Percentiles rank a stretch among this genome's conserved stretches.
These are phyloP conservation scores for Empidonax traillii DNA, from an alignment of 2,113 vertebrate species.

Conservation along the genomic window DNA sequence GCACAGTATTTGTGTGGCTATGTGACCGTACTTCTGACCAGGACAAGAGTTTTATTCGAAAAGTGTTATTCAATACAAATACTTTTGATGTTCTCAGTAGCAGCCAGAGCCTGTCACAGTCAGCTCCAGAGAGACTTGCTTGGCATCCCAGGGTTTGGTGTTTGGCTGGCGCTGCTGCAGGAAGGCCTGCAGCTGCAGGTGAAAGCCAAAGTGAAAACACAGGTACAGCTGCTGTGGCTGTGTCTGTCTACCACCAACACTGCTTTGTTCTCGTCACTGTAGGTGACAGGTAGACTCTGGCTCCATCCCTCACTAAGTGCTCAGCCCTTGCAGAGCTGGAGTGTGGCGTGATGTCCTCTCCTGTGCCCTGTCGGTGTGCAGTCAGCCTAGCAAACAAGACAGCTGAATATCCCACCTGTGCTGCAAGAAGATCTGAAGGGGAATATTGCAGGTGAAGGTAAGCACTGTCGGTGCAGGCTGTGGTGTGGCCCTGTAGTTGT, in stretches of 20 bases:
- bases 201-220: neutral
- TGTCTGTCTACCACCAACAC: neutral
- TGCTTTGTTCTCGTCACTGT: neutral
- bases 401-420: neutral
- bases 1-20: neutral
- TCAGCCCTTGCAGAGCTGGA: neutral
- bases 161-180: neutral
- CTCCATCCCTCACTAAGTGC: neutral
- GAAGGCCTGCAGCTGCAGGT: neutral
- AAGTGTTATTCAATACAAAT: neutral
- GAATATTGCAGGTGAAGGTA: neutral
- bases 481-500: neutral
- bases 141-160: neutral
- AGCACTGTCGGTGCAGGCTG: neutral
- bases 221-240: neutral
- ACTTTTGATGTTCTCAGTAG: neutral
- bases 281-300: neutral
- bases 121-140: neutral
- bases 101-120: neutral
- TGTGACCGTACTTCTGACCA: neutral
- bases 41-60: neutral
- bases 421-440: neutral
- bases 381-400: neutral
- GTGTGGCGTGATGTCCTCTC: neutral
- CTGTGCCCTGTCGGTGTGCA: accelerated